Evolutionary conservation across 2,888 invertebrate genomes (phyloP), one percentile per base, ranked within the genome.

Genomic region (Philereme vetulata): DNA sequence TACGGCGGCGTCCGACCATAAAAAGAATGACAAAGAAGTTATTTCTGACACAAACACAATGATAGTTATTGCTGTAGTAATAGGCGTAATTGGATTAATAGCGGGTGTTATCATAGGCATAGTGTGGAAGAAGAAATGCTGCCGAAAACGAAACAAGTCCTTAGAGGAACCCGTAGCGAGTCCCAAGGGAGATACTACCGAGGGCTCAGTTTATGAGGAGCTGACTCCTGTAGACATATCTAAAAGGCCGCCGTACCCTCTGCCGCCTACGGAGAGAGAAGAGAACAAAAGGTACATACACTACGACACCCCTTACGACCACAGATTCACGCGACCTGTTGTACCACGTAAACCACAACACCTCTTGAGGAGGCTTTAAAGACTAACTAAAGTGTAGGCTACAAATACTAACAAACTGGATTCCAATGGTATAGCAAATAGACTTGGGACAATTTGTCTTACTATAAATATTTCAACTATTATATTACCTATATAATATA

Each of bases 281-380:
- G 54, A 46, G 34, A 60, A 50, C 50, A 44, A 53, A 33, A 43
- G 40, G 40, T 50, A 59, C 34, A 40, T 51, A 2, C 51, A 53
- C 49, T 54, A 61, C 33, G 48, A 59, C 36, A 45, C 50, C 10
- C 53, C 53, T 8, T 59, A 59, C n/a, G 59, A 54, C 32, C 59
- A 59, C 50, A 59, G 50, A 50, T 50, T 49, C 40, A 44, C 44
- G 34, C 48, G 53, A 49, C 35, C 49, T 44, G 11, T 50, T 3
- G 5, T 35, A 21, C 1, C 32, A n/a, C 33, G 7, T 44, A 35
- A 10, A 33, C 7, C 33, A 34, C 10, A 35, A 32, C 33, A 34
- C 10, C 34, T 32, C 4, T 47, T 34, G 40, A 42, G 10, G 34
- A 42, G 11, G 4, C 43, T 44, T 35, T 43, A 48, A 55, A 35